Conservation (phyloP, 2,888 invertebrate species). For the Metopia argyrocephala region DNA sequence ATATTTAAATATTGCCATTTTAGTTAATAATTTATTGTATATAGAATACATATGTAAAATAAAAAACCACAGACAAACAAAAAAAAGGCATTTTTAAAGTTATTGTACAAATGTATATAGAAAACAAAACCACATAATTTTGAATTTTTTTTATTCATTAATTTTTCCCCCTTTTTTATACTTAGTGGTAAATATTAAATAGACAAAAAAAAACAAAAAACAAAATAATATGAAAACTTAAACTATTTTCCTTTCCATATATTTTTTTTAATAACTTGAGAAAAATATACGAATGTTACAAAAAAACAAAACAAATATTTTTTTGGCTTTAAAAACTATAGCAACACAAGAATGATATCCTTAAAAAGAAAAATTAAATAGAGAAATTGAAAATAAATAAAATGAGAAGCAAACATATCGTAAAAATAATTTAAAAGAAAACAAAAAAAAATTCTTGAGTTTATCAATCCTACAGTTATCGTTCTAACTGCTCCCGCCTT, state of each 20-base stretch:
- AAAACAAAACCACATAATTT: background rate
- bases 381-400: constrained; percentile 9
- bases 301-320: constrained; percentile 4
- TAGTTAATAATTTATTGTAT: constrained; percentile 9
- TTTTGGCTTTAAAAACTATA: constrained; percentile 34
- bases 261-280: constrained; percentile 28
- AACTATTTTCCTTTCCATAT: background rate
- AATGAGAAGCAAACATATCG: constrained; percentile 64
- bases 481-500: too few species aligned
- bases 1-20: constrained; percentile 41
- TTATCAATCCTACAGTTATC: too few species aligned
- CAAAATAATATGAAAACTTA: background rate
- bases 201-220: too few species aligned
- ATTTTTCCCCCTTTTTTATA: constrained; percentile 16
- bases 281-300: background rate
- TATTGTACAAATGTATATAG: constrained; percentile 52
- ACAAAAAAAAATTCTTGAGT: too few species aligned
- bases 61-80: constrained; percentile 30
- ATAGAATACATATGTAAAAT: too few species aligned
- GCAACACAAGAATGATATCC: background rate
- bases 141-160: constrained; percentile 7
- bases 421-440: constrained; percentile 12
- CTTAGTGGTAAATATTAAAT: background rate
- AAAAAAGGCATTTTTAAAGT: constrained; percentile 5
- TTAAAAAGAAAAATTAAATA: constrained; percentile 8